Conservation (phyloP, 2,888 invertebrate genomes). For the Sthenelais limicola region DNA sequence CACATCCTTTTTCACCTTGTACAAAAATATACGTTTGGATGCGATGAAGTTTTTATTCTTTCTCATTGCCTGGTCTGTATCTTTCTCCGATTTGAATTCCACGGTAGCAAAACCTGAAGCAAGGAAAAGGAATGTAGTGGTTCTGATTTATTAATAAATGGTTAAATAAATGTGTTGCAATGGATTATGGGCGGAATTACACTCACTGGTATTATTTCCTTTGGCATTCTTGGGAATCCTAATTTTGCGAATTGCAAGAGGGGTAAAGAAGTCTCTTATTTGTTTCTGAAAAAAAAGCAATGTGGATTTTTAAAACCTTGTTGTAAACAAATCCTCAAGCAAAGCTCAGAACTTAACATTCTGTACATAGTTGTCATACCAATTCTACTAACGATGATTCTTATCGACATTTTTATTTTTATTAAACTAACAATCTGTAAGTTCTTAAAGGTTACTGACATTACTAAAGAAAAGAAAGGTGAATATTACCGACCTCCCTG, state of each 20-base stretch:
- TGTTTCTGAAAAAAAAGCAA: conserved; percentile 75
- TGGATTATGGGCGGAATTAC: no score
- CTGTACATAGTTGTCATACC: no score
- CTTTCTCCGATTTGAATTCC: conserved; percentile 88
- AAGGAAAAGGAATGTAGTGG: background rate
- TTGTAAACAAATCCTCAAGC: background rate
- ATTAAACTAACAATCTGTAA: no score
- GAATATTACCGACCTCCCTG: no score
- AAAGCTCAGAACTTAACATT: background rate
- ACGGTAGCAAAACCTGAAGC: conserved; percentile 84
- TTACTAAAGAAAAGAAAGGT: no score
- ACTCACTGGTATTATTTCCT: conserved; percentile 70
- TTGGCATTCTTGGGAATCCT: conserved; percentile 83
- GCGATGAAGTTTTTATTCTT: conserved; percentile 91
- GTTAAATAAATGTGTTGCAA: no score
- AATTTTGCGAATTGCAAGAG: conserved; percentile 81
- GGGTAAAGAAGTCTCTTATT: conserved; percentile 87
- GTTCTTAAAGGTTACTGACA: no score
- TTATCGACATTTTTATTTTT: background rate
- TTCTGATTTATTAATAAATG: no score
- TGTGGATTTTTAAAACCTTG: background rate
- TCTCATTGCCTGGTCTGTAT: conserved; percentile 83
- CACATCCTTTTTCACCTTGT: conserved; percentile 54
- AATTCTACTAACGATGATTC: background rate
- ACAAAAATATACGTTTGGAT: conserved; percentile 63